These are phyloP conservation scores for Phortica okadai DNA, from an alignment of 2,888 invertebrate genomes.

Conservation along the genomic window DNA sequence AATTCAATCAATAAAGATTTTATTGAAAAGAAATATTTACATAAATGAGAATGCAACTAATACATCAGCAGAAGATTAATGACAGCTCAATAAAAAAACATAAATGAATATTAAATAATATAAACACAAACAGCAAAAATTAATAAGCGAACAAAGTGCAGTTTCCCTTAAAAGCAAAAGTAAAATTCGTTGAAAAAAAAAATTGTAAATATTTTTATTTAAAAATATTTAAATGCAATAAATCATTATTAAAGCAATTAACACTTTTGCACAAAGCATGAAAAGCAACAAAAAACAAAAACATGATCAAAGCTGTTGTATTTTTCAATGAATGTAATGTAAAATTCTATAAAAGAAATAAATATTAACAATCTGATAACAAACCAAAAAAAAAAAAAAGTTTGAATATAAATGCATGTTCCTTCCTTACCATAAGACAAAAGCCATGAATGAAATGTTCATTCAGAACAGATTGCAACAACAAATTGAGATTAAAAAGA, in stretches of 20 bases:
- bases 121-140: background rate
- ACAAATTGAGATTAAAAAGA: background rate
- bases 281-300: constrained; percentile 39
- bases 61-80: background rate
- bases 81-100: background rate
- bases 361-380: constrained; percentile 5
- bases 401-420: constrained; percentile 54
- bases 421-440: constrained; percentile 65
- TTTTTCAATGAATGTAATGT: background rate
- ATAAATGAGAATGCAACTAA: constrained; percentile 1
- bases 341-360: background rate
- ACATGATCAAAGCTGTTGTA: background rate
- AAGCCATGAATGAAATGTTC: constrained; percentile 36
- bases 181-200: background rate
- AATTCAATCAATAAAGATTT: background rate
- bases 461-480: background rate
- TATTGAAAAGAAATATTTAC: background rate
- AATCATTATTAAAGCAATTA: constrained; percentile 9
- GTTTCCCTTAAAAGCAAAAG: background rate
- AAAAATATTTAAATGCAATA: constrained; percentile 9
- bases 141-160: background rate
- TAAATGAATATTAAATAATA: background rate
- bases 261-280: constrained; percentile 26
- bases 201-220: constrained; percentile 13
- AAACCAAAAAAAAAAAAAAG: constrained; percentile 24